Evolutionary conservation across 2,113 vertebrate genomes (phyloP).

Genomic region (Elephantulus edwardii): DNA sequence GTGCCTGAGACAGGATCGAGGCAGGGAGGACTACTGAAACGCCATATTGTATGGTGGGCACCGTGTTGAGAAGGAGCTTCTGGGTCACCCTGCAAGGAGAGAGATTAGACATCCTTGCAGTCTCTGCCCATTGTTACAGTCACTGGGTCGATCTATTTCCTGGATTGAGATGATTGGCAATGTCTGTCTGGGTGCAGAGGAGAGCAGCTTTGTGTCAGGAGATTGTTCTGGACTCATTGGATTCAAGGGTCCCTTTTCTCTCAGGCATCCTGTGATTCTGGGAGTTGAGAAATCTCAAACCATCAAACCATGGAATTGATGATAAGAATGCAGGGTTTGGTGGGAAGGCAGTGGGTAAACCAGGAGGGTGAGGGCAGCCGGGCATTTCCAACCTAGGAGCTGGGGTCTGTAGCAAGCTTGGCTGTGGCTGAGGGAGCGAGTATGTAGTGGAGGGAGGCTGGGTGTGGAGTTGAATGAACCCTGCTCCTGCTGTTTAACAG

Average conservation of each 20-base stretch:
- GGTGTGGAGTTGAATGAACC: neutral
- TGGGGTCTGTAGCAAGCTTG: neutral
- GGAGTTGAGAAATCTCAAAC: neutral
- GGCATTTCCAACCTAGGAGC: neutral
- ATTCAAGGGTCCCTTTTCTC: too few species aligned
- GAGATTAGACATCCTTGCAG: too few species aligned
- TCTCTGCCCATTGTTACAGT: too few species aligned
- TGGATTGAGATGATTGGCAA: neutral
- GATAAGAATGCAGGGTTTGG: neutral
- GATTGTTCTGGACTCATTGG: rapidly evolving
- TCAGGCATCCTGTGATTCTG: neutral
- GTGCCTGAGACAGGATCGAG: too few species aligned
- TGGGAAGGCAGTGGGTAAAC: neutral
- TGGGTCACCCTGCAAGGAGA: too few species aligned
- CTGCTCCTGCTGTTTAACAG: neutral
- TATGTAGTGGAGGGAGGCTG: neutral
- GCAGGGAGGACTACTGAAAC: neutral
- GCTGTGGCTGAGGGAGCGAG: neutral
- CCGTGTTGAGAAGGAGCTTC: neutral
- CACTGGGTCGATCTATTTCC: too few species aligned
- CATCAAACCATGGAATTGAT: rapidly evolving
- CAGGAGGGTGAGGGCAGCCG: neutral
- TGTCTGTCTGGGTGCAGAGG: rapidly evolving
- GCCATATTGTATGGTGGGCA: rapidly evolving
- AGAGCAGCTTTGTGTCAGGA: too few species aligned